Evolutionary conservation across 2,888 invertebrate genomes (phyloP).

Genomic region (Brachyptera putata): DNA sequence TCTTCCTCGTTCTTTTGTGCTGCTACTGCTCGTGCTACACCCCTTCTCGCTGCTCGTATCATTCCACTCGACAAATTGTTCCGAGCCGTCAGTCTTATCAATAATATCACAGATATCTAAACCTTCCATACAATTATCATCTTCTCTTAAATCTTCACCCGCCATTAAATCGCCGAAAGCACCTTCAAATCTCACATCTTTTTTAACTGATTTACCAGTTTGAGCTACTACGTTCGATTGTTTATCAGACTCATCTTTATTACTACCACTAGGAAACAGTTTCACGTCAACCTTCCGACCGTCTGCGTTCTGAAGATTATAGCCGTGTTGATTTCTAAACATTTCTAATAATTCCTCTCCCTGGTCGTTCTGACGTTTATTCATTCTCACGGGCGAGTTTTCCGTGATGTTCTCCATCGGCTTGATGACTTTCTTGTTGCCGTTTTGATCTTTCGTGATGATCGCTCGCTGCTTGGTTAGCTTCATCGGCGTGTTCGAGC

Average conservation of each 20-base stretch:
- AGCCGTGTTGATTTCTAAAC: background rate
- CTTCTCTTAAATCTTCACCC: background rate
- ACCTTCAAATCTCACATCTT: background rate
- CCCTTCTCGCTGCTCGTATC: slow-evolving; percentile 2
- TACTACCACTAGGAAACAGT: too few relatives aligned
- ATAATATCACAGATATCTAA: slow-evolving; percentile 1
- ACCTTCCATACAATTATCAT: too few relatives aligned
- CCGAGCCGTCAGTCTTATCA: slow-evolving; percentile 2
- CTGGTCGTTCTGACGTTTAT: background rate
- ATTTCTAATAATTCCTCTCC: background rate
- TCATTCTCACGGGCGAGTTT: background rate
- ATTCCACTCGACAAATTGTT: background rate
- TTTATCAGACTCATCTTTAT: too few relatives aligned
- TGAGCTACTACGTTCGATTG: too few relatives aligned
- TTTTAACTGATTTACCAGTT: background rate
- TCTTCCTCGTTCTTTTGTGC: slow-evolving; percentile 49
- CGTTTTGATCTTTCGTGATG: background rate
- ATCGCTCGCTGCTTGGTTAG: slow-evolving; percentile 25
- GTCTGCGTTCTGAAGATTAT: background rate
- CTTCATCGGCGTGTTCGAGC: too few relatives aligned
- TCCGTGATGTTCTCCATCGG: background rate
- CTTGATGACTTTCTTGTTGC: slow-evolving; percentile 33
- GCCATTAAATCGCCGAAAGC: background rate
- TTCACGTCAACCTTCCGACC: background rate
- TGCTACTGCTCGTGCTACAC: background rate